Evolutionary conservation across 2,888 invertebrate species (phyloP).

Genomic region (Monochamus alternatus): DNA sequence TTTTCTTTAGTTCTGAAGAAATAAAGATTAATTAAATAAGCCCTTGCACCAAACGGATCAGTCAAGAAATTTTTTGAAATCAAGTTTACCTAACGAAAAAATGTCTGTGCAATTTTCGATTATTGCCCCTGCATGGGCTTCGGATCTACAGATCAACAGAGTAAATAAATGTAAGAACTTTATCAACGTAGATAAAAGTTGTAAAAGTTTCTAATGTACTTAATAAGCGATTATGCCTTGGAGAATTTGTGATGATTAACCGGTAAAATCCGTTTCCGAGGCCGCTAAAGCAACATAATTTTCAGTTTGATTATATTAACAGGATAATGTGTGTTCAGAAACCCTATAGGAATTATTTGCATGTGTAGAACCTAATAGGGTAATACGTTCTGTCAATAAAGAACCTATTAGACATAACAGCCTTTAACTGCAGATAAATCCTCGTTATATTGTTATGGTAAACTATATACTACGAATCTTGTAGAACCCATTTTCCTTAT

Average conservation of each 20-base stretch:
- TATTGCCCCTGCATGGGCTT: no score
- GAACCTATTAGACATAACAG: constrained; percentile 28
- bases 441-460: constrained; percentile 26
- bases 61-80: no score
- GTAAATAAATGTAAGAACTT: no score
- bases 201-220: no score
- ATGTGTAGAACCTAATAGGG: constrained; percentile 27
- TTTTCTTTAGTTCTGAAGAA: no score
- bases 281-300: constrained; percentile 16
- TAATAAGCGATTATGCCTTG: no score
- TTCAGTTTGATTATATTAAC: constrained; percentile 28
- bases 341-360: constrained; percentile 29
- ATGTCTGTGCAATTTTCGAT: no score
- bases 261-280: not conserved
- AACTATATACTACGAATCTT: constrained; percentile 14
- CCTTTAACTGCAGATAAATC: constrained; percentile 27
- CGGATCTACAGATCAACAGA: no score
- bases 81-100: no score
- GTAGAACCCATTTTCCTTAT: constrained; percentile 12
- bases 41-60: no score
- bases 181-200: no score
- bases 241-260: not conserved
- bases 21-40: no score
- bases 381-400: constrained; percentile 23
- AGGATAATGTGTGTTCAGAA: constrained; percentile 13